Evolutionary conservation across 2,797 vertebrate species (phyloP).

Genomic region (Ficedula albicollis): DNA sequence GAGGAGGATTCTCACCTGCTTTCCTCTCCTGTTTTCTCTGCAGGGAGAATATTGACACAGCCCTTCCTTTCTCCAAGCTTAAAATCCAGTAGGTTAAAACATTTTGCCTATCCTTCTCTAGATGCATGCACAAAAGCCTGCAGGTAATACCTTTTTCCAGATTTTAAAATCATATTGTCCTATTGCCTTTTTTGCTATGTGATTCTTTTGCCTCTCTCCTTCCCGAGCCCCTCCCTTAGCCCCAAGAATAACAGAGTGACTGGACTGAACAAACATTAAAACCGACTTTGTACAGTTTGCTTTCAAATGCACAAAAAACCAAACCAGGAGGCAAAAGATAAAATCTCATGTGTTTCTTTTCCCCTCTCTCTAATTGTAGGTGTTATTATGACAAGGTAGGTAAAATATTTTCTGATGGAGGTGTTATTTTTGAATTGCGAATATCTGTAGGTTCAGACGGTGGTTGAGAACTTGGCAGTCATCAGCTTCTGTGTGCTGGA

Average conservation of each 20-base stretch:
- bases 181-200: neutral
- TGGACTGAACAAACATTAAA: neutral
- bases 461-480: neutral
- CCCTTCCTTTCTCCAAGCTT: neutral
- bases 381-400: neutral
- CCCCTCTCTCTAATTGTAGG: rapidly evolving
- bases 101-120: neutral
- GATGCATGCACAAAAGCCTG: neutral
- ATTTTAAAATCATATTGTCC: neutral
- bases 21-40: neutral
- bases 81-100: neutral
- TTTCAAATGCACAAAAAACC: neutral
- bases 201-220: neutral
- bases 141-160: neutral
- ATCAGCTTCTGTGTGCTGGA: neutral
- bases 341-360: neutral
- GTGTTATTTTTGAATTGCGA: neutral
- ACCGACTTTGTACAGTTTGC: neutral
- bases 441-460: neutral
- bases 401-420: neutral
- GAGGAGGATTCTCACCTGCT: neutral
- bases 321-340: neutral
- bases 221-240: neutral
- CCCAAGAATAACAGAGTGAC: neutral
- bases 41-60: neutral